Percentiles rank a stretch among this genome's conserved stretches.
These are phyloP conservation scores for Temnothorax nylanderi DNA, from an alignment of 1,140 invertebrate species.

Conservation along the genomic window DNA sequence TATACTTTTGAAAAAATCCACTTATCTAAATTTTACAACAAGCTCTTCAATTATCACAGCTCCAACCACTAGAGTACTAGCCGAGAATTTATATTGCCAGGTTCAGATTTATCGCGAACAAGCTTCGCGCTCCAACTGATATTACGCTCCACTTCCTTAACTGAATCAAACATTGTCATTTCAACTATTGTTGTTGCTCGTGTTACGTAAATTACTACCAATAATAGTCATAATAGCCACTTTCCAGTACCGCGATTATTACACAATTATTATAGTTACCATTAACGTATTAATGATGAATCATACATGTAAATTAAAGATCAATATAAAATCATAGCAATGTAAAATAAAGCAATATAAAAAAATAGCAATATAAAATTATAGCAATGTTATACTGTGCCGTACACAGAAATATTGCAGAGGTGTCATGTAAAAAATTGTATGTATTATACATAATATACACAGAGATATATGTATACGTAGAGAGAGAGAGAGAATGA, in stretches of 20 bases:
- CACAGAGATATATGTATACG: too few species aligned
- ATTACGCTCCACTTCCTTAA: constrained; percentile 53
- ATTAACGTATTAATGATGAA: constrained; percentile 7
- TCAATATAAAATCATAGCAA: not conserved
- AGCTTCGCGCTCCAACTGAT: constrained; percentile 40
- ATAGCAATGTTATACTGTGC: not conserved
- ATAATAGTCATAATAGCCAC: not conserved
- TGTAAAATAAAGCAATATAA: not conserved
- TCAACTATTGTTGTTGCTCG: constrained; percentile 9
- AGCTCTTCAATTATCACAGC: constrained; percentile 4
- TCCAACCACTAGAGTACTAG: not conserved
- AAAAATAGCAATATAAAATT: not conserved
- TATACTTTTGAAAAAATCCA: not conserved
- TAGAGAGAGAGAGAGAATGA: too few species aligned
- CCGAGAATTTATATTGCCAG: constrained; percentile 42
- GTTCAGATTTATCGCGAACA: constrained; percentile 36
- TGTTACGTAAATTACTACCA: constrained; percentile 31
- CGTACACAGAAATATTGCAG: not conserved
- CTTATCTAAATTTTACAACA: constrained; percentile 9
- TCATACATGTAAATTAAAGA: not conserved
- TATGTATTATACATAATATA: not conserved
- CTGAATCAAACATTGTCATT: constrained; percentile 55
- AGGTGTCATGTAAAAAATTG: not conserved
- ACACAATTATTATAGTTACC: not conserved
- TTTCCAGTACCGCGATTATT: not conserved